Percentiles rank a stretch among this genome's conserved stretches.
These are phyloP conservation scores for Hirundo rustica DNA, from an alignment of 2,797 vertebrate genomes.

Conservation along the genomic window DNA sequence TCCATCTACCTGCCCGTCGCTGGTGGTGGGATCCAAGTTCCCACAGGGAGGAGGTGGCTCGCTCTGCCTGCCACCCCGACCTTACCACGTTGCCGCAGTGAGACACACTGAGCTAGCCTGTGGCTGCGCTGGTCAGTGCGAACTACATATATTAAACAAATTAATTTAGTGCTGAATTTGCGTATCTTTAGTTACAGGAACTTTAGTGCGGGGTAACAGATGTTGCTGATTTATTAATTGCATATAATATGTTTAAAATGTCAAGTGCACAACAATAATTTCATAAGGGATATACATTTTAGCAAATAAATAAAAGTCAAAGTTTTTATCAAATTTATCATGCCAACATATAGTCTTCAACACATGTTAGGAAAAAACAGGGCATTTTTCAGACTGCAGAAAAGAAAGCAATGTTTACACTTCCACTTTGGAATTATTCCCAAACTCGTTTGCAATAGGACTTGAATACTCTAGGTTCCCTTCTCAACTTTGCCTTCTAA, in stretches of 20 bases:
- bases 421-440: background rate
- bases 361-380: background rate
- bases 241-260: conserved; percentile 74
- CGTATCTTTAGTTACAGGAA: conserved; percentile 76
- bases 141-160: conserved; percentile 76
- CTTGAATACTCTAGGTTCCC: background rate
- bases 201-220: conserved; percentile 73
- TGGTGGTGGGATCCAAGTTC: too few species aligned
- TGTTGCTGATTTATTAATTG: conserved; percentile 69
- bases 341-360: background rate
- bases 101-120: too few species aligned
- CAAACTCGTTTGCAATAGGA: background rate
- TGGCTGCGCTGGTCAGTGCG: too few species aligned
- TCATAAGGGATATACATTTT: conserved; percentile 33
- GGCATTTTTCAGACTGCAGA: background rate
- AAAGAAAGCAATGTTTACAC: background rate
- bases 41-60: too few species aligned
- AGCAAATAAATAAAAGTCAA: background rate
- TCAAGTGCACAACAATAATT: conserved; percentile 52
- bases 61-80: too few species aligned
- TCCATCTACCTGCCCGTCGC: too few species aligned
- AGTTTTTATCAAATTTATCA: background rate
- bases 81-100: too few species aligned
- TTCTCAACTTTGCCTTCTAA: background rate
- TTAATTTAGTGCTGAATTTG: conserved; percentile 70